Conservation (phyloP, 2,113 vertebrate species). For the Charadrius vociferus region DNA sequence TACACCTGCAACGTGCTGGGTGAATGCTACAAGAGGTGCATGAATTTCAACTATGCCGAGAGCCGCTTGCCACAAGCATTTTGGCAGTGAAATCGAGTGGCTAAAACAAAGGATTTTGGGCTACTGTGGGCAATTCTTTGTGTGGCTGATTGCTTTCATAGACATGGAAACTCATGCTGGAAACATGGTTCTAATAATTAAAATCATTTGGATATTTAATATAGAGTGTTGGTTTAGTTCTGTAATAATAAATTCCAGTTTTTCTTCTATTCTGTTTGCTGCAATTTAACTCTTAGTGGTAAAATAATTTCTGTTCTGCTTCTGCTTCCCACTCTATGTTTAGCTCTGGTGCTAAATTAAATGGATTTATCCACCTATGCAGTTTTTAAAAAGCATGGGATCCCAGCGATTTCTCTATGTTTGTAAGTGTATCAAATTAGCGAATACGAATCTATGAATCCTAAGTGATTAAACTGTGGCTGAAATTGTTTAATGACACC, state of each 20-base stretch:
- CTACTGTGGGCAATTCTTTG: background rate
- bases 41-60: background rate
- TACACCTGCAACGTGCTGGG: background rate
- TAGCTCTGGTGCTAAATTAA: background rate
- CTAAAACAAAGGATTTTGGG: background rate
- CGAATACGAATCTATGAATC: background rate
- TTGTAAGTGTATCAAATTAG: background rate
- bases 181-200: constrained; percentile 22
- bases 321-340: background rate
- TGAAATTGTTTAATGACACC: background rate
- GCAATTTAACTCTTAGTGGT: background rate
- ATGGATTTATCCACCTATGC: background rate
- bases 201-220: constrained; percentile 10
- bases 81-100: background rate
- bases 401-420: background rate
- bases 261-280: background rate
- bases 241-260: background rate
- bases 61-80: background rate
- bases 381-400: background rate
- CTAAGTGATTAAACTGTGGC: background rate
- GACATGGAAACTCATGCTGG: background rate
- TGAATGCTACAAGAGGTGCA: background rate
- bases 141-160: background rate
- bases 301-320: background rate
- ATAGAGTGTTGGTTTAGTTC: background rate